Evolutionary conservation across 1,140 invertebrate species (phyloP).

Genomic region (Pseudomyrmex concolor): DNA sequence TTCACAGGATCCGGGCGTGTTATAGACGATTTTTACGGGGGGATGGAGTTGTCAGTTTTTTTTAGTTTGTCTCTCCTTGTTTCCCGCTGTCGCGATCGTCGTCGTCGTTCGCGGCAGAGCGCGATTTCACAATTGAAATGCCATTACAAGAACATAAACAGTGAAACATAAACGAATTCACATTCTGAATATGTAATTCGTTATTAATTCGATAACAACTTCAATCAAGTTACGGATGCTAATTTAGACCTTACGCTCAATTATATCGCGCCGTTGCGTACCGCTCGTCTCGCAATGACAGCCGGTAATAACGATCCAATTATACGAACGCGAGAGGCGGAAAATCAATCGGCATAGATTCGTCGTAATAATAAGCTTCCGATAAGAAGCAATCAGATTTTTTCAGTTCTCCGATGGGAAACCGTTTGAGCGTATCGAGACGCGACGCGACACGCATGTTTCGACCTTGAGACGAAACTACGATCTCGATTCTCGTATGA

Average conservation of each 20-base stretch:
- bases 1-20: slow-evolving; percentile 36
- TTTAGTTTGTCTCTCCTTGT: background rate
- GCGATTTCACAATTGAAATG: background rate
- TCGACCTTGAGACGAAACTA: slow-evolving; percentile 23
- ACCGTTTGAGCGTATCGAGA: slow-evolving; percentile 33
- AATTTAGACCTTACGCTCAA: slow-evolving; percentile 28
- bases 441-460: slow-evolving; percentile 31
- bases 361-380: background rate
- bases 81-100: background rate
- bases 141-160: background rate
- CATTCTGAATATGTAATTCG: background rate
- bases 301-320: slow-evolving; percentile 29
- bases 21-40: slow-evolving; percentile 35
- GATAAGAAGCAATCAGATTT: slow-evolving; percentile 35
- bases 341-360: slow-evolving; percentile 4
- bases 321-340: background rate
- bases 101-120: background rate
- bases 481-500: background rate
- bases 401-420: background rate
- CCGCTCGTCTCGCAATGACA: background rate
- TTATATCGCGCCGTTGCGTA: background rate
- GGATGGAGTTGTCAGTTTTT: slow-evolving; percentile 8
- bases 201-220: slow-evolving; percentile 24
- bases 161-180: background rate
- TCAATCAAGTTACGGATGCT: background rate